Evolutionary conservation across 2,888 invertebrate species (phyloP).

Genomic region (Metacarcinus magister): DNA sequence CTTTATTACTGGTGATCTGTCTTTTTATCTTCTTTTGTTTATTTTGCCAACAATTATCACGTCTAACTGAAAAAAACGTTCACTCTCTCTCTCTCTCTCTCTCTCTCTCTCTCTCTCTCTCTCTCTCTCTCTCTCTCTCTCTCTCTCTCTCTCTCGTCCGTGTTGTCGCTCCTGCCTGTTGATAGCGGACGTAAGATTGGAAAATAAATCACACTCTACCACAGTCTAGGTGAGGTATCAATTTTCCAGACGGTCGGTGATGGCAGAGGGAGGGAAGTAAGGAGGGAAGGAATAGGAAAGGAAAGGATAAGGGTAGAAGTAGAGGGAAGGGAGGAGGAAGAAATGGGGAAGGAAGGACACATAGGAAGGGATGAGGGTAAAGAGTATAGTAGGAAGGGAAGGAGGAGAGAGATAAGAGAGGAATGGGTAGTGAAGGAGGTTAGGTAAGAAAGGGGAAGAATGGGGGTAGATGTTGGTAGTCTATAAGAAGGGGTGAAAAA

Average conservation of each 20-base stretch:
- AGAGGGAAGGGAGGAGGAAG: neutral
- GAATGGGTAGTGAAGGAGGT: neutral
- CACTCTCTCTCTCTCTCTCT: slow-evolving; percentile 31
- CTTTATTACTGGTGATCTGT: no score
- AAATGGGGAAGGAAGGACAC: neutral
- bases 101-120: neutral
- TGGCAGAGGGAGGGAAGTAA: slow-evolving; percentile 32
- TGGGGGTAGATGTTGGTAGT: neutral
- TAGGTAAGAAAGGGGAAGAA: neutral
- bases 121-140: slow-evolving; percentile 52
- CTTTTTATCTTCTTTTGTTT: no score
- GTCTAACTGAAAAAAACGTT: neutral
- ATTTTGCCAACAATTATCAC: no score
- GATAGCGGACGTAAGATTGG: slow-evolving; percentile 69
- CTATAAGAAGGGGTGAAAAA: neutral
- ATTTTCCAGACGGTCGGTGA: slow-evolving; percentile 70
- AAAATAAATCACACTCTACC: slow-evolving; percentile 69
- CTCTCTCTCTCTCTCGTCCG: slow-evolving; percentile 40
- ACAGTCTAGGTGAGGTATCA: slow-evolving; percentile 69
- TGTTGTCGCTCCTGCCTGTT: slow-evolving; percentile 69
- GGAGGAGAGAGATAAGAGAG: neutral
- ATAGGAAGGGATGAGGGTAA: neutral
- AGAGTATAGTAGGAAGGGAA: neutral
- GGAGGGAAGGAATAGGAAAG: neutral
- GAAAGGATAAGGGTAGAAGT: neutral